A percentile compares a stretch with the other conserved stretches of the same genome.
phyloP scores from a whole-genome alignment of 2,797 vertebrate genomes.

The Taenioides sp. region DNA sequence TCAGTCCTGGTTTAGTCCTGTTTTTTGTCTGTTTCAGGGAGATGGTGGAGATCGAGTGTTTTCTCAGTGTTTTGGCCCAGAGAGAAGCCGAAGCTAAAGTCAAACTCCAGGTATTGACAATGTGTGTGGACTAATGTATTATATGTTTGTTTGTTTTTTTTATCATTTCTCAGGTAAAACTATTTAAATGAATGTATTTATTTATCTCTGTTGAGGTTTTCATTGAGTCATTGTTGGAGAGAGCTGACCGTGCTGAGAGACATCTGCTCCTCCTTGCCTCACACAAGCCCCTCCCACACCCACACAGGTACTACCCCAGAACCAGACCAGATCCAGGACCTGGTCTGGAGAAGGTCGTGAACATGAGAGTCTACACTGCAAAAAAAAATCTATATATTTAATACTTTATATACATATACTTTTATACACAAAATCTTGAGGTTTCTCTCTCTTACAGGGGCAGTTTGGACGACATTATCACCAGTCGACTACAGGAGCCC shows the following conservation, averaged over 20 bases:
- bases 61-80: constrained; percentile 64
- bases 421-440: too few relatives aligned
- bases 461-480: constrained; percentile 56
- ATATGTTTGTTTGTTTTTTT: background rate
- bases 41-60: constrained; percentile 66
- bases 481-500: constrained; percentile 35
- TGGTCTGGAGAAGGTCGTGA: background rate
- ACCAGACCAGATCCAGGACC: background rate
- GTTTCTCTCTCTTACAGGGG: constrained; percentile 26
- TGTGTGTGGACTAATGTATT: too few relatives aligned
- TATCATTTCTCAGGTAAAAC: background rate
- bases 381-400: too few relatives aligned
- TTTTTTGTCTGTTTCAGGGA: constrained; percentile 56
- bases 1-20: background rate
- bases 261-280: constrained; percentile 78
- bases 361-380: background rate
- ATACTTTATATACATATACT: too few relatives aligned
- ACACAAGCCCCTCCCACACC: constrained; percentile 4
- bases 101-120: constrained; percentile 60
- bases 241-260: constrained; percentile 85
- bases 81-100: constrained; percentile 69
- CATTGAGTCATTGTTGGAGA: constrained; percentile 87
- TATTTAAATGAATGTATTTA: background rate
- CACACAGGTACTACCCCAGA: background rate
- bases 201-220: constrained; percentile 65